A percentile compares a stretch with the other conserved stretches of the same genome.
phyloP scores from a whole-genome alignment of 2,797 vertebrate species.

The Melanotaenia nigrans region DNA sequence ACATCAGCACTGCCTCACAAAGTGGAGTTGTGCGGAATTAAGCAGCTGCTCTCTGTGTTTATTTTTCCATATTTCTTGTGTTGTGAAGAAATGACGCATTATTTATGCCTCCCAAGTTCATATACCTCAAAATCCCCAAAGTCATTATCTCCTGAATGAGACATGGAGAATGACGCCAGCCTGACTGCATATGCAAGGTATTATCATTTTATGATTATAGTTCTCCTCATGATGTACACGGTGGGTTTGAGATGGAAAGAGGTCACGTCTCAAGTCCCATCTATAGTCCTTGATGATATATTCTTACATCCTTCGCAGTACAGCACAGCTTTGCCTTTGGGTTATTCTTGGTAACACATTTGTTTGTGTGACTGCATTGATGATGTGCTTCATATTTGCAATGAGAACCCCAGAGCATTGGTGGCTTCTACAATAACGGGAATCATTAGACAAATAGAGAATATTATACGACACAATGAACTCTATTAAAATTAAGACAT shows the following conservation, averaged over 20 bases:
- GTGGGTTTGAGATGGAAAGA: slow-evolving; percentile 26
- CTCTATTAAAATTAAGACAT: slow-evolving; percentile 13
- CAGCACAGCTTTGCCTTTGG: neutral
- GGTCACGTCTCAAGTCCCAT: slow-evolving; percentile 19
- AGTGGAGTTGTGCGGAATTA: slow-evolving; percentile 26
- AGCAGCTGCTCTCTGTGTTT: slow-evolving; percentile 50
- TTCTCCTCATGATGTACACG: slow-evolving; percentile 29
- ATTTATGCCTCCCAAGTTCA: slow-evolving; percentile 61
- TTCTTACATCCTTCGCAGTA: slow-evolving; percentile 4
- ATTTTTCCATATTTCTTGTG: slow-evolving; percentile 53
- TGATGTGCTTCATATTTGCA: slow-evolving; percentile 3
- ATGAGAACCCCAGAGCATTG: neutral
- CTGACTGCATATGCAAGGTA: slow-evolving; percentile 59
- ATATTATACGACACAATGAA: slow-evolving; percentile 9
- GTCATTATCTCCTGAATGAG: slow-evolving; percentile 69
- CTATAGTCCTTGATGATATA: neutral
- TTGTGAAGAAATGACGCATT: slow-evolving; percentile 49
- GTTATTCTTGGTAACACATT: slow-evolving; percentile 18
- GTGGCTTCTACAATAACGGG: slow-evolving; percentile 7
- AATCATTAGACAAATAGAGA: slow-evolving; percentile 12
- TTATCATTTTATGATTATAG: slow-evolving; percentile 55
- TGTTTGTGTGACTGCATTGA: slow-evolving; percentile 7
- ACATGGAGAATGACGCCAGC: slow-evolving; percentile 44
- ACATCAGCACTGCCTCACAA: slow-evolving; percentile 43
- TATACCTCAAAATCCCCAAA: slow-evolving; percentile 62